Evolutionary conservation across 1,140 invertebrate species (phyloP).

Genomic region (Pemphigus obesinymphae): DNA sequence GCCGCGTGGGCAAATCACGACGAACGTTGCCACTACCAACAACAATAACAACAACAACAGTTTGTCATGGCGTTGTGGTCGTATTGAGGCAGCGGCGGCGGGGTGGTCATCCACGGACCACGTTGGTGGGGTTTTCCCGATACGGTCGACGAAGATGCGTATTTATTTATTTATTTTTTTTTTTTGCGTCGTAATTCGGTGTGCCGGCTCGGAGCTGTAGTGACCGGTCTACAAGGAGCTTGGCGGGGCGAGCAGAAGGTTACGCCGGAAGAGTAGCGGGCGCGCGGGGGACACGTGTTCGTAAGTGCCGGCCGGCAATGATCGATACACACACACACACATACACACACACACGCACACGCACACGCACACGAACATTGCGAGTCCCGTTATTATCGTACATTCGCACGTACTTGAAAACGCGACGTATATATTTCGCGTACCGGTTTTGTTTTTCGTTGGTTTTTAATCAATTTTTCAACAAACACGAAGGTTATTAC

Average conservation of each 20-base stretch:
- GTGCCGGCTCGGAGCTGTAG: not conserved
- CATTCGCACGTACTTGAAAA: not conserved
- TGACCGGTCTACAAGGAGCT: no score
- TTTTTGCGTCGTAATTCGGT: slow-evolving; percentile 27
- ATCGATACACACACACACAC: not conserved
- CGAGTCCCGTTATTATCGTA: slow-evolving; percentile 6
- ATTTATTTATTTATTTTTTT: not conserved
- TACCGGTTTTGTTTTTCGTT: not conserved
- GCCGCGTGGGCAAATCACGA: not conserved
- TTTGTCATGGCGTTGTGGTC: not conserved
- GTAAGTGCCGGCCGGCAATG: slow-evolving; percentile 9
- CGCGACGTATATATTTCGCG: not conserved
- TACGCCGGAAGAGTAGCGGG: not conserved
- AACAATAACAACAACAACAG: not conserved
- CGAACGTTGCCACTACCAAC: not conserved
- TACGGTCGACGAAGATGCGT: not conserved
- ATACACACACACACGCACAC: not conserved
- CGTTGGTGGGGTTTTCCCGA: not conserved
- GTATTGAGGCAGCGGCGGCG: not conserved
- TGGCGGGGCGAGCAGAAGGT: not conserved
- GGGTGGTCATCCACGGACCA: not conserved
- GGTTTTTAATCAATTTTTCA: not conserved
- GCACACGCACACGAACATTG: not conserved
- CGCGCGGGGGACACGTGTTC: slow-evolving; percentile 23
- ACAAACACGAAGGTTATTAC: no score